These are phyloP conservation scores for Scleropages formosus DNA, from an alignment of 2,797 vertebrate species.

Conservation along the genomic window DNA sequence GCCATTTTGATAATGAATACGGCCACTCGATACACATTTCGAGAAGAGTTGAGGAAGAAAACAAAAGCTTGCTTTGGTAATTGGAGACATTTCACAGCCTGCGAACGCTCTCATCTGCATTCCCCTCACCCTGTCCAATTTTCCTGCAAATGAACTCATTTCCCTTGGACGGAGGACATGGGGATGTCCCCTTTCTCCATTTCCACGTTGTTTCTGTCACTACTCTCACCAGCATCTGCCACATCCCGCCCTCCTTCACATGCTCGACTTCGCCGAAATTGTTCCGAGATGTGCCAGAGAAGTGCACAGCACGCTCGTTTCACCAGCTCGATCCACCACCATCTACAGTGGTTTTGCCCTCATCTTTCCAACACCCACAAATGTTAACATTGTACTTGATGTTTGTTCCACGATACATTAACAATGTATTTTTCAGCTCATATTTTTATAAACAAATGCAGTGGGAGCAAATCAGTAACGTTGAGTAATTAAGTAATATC, in stretches of 20 bases:
- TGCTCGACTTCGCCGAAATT: too few species aligned
- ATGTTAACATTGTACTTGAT: too few species aligned
- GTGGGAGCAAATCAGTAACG: too few species aligned
- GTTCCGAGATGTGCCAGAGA: too few species aligned
- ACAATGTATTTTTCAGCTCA: too few species aligned
- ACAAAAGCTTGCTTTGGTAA: slow-evolving; percentile 44
- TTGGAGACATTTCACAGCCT: slow-evolving; percentile 17
- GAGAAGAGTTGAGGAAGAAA: slow-evolving; percentile 6
- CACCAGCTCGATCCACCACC: neutral
- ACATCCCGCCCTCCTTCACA: neutral
- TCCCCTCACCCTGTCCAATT: slow-evolving; percentile 58
- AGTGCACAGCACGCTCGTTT: too few species aligned
- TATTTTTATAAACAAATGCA: too few species aligned
- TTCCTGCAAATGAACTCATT: slow-evolving; percentile 34
- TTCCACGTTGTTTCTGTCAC: neutral
- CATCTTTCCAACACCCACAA: neutral
- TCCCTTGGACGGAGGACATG: too few species aligned
- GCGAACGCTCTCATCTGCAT: neutral
- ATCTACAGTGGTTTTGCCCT: neutral
- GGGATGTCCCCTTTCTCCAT: neutral
- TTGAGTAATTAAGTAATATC: too few species aligned
- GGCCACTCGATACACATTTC: slow-evolving; percentile 2
- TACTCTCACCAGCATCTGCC: neutral
- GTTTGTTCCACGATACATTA: too few species aligned
- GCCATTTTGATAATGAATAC: neutral